Evolutionary conservation across 1,140 invertebrate genomes (phyloP), one percentile per base, ranked within the genome.

Genomic region (Helicoverpa armigera): DNA sequence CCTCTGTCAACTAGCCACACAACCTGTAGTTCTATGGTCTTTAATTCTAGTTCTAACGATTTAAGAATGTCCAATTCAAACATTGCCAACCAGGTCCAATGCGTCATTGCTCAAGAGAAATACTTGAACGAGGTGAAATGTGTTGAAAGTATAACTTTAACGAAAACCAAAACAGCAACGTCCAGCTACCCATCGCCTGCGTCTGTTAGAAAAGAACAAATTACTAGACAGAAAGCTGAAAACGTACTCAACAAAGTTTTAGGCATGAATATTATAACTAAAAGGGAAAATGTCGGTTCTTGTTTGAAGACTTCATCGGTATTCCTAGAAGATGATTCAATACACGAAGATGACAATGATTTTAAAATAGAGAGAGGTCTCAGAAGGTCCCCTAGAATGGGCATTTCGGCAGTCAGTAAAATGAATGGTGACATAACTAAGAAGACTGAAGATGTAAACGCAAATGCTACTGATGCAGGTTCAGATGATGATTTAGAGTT

Each of bases 401-500:
- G 94, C 72, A 94, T 94, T 82, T 91, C 92, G 13, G 92, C 92
- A 31, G 89, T 95, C 29, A 94, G 87, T 79, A 95, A 92, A 90
- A 94, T 95, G 91, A 95, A 95, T 76, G 94, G 94, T 53, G 94
- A 95, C 72, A 90, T 94, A 75, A 94, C 84, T 85, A 93, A 90
- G 70, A 95, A 93, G 86, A 91, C 86, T 88, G 90, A 92, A 82
- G 92, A 94, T 77, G 51, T 88, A 51, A 93, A 92, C 82, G 86
- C 90, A 48, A 79, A 92, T 60, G 83, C 81, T 10, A 88, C 78
- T 85, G 87, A 96, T 61, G 94, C 95, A 16, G 85, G 90, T 13
- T 93, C 93, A 3, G 94, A 95, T 82, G 92, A 94, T 80, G 94
- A 95, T 84, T 91, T 94, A 88, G 96, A 96, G 69, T 95, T 95